Percentiles rank a stretch among this genome's conserved stretches.
Evolutionary conservation across 2,888 invertebrate genomes (phyloP).

Genomic region (Microctonus hyperodae): DNA sequence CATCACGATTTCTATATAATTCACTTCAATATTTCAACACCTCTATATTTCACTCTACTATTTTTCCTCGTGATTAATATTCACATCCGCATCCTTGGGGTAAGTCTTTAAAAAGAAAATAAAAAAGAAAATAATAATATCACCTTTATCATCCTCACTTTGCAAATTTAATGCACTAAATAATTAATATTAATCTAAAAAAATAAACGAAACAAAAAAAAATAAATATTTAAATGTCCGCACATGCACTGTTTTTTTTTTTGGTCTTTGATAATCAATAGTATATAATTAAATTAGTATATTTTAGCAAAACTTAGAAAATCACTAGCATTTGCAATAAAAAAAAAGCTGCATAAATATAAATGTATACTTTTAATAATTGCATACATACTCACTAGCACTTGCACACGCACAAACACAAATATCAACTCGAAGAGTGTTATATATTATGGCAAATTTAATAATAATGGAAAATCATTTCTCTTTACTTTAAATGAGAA

Average conservation of each 20-base stretch:
- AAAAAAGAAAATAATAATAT: not conserved
- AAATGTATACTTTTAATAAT: not conserved
- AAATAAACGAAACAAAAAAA: too few species aligned
- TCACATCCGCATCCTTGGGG: constrained; percentile 26
- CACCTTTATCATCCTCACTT: constrained; percentile 9
- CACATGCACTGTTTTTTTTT: constrained; percentile 50
- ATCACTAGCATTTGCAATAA: not conserved
- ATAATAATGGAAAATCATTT: not conserved
- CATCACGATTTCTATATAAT: not conserved
- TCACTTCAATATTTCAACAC: not conserved
- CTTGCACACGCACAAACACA: not conserved
- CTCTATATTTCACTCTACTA: not conserved
- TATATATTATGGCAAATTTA: not conserved
- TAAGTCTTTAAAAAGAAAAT: constrained; percentile 19
- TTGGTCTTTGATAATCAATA: not conserved
- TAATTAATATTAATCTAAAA: constrained; percentile 38
- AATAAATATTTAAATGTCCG: constrained; percentile 45
- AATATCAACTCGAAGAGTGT: not conserved
- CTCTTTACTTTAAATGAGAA: not conserved
- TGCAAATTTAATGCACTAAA: constrained; percentile 9
- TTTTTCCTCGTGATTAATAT: constrained; percentile 8
- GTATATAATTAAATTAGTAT: not conserved
- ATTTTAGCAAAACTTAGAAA: not conserved
- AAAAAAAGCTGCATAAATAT: not conserved
- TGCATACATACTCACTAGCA: too few species aligned